A percentile compares a stretch with the other conserved stretches of the same genome.
Evolutionary conservation across 2,888 invertebrate species (phyloP).

Genomic region (Carcina quercana): DNA sequence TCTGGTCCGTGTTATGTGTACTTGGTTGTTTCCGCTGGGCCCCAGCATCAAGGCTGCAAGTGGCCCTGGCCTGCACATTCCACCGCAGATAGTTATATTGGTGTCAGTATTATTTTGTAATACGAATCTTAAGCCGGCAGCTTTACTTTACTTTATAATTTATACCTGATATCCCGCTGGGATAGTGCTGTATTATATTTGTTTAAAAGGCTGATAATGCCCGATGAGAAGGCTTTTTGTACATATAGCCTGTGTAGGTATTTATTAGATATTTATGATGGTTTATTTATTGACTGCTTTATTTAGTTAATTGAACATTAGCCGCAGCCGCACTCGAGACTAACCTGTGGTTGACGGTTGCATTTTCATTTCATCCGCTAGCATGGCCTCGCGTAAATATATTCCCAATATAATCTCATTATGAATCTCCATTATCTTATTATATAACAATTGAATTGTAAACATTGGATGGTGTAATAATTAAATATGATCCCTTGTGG

Average conservation of each 20-base stretch:
- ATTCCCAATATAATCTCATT: constrained; percentile 66
- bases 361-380: constrained; percentile 65
- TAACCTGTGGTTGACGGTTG: constrained; percentile 61
- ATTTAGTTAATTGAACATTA: constrained; percentile 67
- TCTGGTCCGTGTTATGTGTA: too few relatives aligned
- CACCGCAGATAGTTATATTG: constrained; percentile 67
- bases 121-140: constrained; percentile 69
- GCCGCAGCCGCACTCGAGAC: constrained; percentile 51
- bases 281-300: constrained; percentile 76
- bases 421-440: constrained; percentile 61
- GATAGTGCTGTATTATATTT: constrained; percentile 72
- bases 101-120: constrained; percentile 74
- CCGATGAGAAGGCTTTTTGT: constrained; percentile 65
- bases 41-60: too few relatives aligned
- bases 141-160: constrained; percentile 70
- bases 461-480: constrained; percentile 69
- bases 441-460: constrained; percentile 56
- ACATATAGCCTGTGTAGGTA: constrained; percentile 73
- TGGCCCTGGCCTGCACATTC: constrained; percentile 56
- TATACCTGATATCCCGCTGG: constrained; percentile 68
- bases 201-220: constrained; percentile 66
- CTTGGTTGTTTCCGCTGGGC: too few relatives aligned
- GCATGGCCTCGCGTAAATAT: constrained; percentile 57
- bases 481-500: constrained; percentile 33
- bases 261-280: constrained; percentile 76